Conservation (phyloP, 1,140 invertebrate genomes). For the Drosophila navojoa region DNA sequence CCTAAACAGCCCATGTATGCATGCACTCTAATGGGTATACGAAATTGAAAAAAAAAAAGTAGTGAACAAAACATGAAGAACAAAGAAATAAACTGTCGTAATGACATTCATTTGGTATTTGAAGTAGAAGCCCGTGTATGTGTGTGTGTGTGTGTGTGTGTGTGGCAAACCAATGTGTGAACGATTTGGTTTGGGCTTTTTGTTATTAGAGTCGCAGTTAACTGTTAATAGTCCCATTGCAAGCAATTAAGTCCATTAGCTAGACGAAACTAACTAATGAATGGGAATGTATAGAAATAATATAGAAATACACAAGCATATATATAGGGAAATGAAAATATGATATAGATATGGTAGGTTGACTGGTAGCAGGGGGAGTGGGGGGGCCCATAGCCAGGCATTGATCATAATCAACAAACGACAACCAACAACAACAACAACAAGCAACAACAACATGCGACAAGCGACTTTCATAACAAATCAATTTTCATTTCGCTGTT, state of each 20-base stretch:
- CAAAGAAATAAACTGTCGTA: constrained; percentile 20
- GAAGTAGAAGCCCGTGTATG: constrained; percentile 31
- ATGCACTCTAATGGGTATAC: not conserved
- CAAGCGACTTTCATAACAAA: constrained; percentile 55
- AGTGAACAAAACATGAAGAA: not conserved
- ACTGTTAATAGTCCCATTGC: constrained; percentile 68
- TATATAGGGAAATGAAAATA: constrained; percentile 11
- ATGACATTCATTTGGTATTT: constrained; percentile 48
- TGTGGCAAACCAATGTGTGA: constrained; percentile 55
- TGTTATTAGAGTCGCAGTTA: constrained; percentile 40
- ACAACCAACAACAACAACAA: constrained; percentile 15
- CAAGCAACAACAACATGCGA: constrained; percentile 28
- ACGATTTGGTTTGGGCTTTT: constrained; percentile 54
- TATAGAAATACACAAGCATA: constrained; percentile 7
- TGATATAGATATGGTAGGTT: constrained; percentile 5
- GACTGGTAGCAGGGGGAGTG: not conserved
- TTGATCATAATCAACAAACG: constrained; percentile 52
- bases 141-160: too few species aligned
- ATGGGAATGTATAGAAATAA: not conserved
- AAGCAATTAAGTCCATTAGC: constrained; percentile 68
- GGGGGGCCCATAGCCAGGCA: constrained; percentile 9
- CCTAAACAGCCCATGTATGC: too few species aligned
- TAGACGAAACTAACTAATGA: constrained; percentile 12
- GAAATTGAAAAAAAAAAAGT: not conserved
- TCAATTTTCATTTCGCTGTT: constrained; percentile 57